Evolutionary conservation across 2,888 invertebrate species (phyloP).

Genomic region (Rapana venosa): DNA sequence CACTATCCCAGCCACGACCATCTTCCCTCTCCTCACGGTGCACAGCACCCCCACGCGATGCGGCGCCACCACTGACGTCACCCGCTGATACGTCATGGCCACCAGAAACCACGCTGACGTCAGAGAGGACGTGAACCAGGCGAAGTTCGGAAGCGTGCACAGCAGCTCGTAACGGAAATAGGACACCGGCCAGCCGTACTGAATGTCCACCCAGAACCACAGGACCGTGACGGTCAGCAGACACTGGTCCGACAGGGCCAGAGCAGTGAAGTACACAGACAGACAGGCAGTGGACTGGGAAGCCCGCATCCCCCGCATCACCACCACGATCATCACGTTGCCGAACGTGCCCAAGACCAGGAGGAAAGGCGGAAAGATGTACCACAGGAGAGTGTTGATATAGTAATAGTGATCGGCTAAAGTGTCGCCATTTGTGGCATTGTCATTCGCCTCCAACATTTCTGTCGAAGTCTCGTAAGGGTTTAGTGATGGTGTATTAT

Average conservation of each 20-base stretch:
- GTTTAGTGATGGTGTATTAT: too few species aligned
- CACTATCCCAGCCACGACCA: not conserved
- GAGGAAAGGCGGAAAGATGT: not conserved
- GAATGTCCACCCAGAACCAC: not conserved
- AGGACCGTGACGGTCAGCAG: not conserved
- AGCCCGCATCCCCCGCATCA: not conserved
- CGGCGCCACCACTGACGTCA: slow-evolving; percentile 11
- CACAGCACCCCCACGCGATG: not conserved
- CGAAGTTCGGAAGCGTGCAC: not conserved
- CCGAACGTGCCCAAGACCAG: not conserved
- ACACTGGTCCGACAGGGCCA: not conserved
- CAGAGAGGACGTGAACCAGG: not conserved
- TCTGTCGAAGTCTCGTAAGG: too few species aligned
- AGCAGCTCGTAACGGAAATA: not conserved
- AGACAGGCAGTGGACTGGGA: not conserved
- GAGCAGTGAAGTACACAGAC: not conserved
- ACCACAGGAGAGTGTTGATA: not conserved
- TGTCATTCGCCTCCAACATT: too few species aligned
- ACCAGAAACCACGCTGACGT: not conserved
- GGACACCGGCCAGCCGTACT: not conserved
- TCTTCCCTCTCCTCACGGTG: slow-evolving; percentile 2
- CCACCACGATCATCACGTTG: slow-evolving; percentile 5
- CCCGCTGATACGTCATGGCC: slow-evolving; percentile 3
- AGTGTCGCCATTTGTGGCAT: too few species aligned
- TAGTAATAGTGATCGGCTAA: too few species aligned